Evolutionary conservation across 2,113 vertebrate genomes (phyloP).

Genomic region (Dendropsophus ebraccatus): DNA sequence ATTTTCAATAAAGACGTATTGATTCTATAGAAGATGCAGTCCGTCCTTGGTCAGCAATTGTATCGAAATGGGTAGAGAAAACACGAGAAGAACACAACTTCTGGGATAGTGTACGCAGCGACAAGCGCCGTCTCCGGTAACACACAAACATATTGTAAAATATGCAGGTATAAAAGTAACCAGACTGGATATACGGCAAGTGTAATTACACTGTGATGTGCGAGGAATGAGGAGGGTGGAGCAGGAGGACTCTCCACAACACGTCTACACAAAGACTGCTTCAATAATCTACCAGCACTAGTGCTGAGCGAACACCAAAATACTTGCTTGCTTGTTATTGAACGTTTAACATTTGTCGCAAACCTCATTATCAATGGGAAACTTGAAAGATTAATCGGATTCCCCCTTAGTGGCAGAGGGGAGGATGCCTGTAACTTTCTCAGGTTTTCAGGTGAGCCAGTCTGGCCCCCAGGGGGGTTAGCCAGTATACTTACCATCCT

Average conservation of each 20-base stretch:
- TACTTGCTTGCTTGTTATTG: no score
- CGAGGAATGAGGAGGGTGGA: neutral
- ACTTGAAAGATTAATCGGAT: no score
- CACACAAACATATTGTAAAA: neutral
- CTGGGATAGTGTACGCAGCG: neutral
- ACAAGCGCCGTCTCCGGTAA: neutral
- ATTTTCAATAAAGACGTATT: neutral
- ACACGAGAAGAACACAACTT: neutral
- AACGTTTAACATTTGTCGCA: no score
- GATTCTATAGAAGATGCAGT: no score
- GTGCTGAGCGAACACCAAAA: no score
- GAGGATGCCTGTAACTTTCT: no score
- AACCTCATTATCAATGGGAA: no score
- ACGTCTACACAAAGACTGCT: neutral
- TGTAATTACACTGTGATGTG: neutral
- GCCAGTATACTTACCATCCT: no score
- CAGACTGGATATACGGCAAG: conserved; percentile 10
- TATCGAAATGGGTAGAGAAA: neutral
- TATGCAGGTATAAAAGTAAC: neutral
- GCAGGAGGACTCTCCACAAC: neutral
- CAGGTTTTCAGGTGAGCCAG: no score
- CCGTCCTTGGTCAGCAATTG: no score
- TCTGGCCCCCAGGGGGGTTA: no score
- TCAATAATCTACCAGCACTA: neutral
- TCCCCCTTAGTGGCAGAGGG: no score